A percentile compares a stretch with the other conserved stretches of the same genome.
Evolutionary conservation across 2,113 vertebrate species (phyloP).

Genomic region (Bos indicus): DNA sequence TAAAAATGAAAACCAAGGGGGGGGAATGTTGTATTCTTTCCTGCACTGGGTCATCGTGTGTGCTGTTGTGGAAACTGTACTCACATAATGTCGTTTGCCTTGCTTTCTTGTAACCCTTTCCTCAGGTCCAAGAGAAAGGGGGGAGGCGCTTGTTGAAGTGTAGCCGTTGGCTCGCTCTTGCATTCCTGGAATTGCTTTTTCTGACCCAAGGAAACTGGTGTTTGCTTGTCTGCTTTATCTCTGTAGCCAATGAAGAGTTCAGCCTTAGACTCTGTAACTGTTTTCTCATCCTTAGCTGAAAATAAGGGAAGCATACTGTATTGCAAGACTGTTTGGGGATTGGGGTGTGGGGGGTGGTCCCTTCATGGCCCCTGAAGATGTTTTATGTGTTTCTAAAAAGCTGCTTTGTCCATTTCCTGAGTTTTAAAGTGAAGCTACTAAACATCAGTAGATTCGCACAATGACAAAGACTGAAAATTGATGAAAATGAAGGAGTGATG

Average conservation of each 20-base stretch:
- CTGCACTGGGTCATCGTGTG: constrained; percentile 71
- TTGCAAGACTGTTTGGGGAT: constrained; percentile 46
- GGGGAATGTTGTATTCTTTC: constrained; percentile 82
- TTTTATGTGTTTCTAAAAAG: constrained; percentile 63
- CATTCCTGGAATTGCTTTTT: constrained; percentile 59
- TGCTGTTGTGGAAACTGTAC: constrained; percentile 73
- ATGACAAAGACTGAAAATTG: constrained; percentile 50
- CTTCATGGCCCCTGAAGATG: constrained; percentile 7
- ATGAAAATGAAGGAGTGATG: constrained; percentile 46
- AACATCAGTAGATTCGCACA: constrained; percentile 71
- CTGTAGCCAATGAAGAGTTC: constrained; percentile 65
- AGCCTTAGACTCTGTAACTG: constrained; percentile 62
- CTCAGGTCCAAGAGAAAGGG: constrained; percentile 41
- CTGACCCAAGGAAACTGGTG: constrained; percentile 32
- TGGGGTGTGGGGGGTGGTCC: not conserved
- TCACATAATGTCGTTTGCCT: constrained; percentile 64
- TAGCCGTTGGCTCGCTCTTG: constrained; percentile 50
- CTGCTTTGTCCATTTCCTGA: constrained; percentile 65
- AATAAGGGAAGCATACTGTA: constrained; percentile 43
- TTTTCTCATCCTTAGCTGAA: constrained; percentile 57
- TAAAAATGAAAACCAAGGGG: constrained; percentile 77
- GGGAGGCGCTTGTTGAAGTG: constrained; percentile 9
- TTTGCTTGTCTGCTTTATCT: constrained; percentile 68
- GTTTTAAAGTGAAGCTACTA: constrained; percentile 57
- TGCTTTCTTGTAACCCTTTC: constrained; percentile 60